Percentiles rank a stretch among this genome's conserved stretches.
phyloP scores from a whole-genome alignment of 2,113 vertebrate genomes.

The Psilopogon haemacephalus region DNA sequence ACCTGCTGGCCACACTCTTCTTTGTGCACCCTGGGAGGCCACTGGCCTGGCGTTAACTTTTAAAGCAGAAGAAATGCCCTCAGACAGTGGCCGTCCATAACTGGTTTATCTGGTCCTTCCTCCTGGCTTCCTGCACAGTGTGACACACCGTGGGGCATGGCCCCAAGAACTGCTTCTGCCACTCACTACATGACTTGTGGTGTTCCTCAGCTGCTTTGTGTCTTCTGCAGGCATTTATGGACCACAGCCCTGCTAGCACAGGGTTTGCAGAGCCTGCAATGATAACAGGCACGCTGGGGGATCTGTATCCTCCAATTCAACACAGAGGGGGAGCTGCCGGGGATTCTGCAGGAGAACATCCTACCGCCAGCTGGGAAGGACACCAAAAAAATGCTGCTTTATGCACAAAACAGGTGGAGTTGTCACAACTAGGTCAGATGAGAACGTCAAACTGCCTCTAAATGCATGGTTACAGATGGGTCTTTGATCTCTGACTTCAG shows the following conservation, averaged over 20 bases:
- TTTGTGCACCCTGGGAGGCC: background rate
- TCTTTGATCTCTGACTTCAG: conserved; percentile 4
- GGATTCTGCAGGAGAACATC: background rate
- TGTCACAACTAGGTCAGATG: background rate
- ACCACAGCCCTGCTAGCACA: background rate
- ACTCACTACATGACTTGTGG: fast-evolving
- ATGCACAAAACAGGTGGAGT: background rate
- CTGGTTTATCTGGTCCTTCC: conserved; percentile 6
- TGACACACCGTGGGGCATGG: fast-evolving
- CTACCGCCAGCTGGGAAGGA: background rate
- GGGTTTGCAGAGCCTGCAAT: background rate
- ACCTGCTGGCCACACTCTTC: background rate
- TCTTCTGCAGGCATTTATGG: background rate
- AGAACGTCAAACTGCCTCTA: background rate
- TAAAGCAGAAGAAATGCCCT: background rate
- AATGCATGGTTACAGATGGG: background rate
- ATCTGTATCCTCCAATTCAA: background rate
- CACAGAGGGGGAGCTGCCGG: background rate
- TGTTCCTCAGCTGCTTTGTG: background rate
- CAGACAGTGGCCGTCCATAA: background rate
- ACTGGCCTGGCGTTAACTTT: background rate
- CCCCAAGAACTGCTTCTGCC: background rate
- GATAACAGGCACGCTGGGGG: background rate
- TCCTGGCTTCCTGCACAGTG: background rate
- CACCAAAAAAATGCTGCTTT: background rate